These are phyloP conservation scores for Eueides isabella DNA, from an alignment of 1,140 invertebrate genomes.

Conservation along the genomic window DNA sequence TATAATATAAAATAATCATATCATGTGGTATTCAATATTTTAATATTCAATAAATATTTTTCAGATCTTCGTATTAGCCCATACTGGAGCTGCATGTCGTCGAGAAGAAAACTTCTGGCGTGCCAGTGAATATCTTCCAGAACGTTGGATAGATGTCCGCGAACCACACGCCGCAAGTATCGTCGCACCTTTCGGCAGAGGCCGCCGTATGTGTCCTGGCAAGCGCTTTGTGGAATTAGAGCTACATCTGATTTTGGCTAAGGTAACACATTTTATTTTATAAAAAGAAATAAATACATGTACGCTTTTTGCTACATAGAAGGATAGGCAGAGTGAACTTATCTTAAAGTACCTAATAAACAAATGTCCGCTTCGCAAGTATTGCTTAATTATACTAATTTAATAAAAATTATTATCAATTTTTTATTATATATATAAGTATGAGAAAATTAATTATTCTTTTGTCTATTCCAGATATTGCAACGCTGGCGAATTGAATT, in stretches of 20 bases:
- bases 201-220: conserved; percentile 91
- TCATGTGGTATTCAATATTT: neutral
- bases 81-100: conserved; percentile 91
- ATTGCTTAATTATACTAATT: too few species aligned
- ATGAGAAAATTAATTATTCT: too few species aligned
- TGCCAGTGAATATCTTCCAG: conserved; percentile 89
- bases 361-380: too few species aligned
- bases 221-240: conserved; percentile 91
- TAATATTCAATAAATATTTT: conserved; percentile 38
- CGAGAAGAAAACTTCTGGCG: conserved; percentile 90
- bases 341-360: too few species aligned
- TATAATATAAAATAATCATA: neutral
- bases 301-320: too few species aligned
- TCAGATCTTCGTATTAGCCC: conserved; percentile 92
- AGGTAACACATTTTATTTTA: conserved; percentile 76
- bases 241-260: conserved; percentile 88
- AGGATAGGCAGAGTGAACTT: too few species aligned
- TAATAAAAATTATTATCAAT: too few species aligned
- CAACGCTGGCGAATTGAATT: conserved; percentile 87
- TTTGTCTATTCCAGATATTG: conserved; percentile 82
- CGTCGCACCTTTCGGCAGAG: conserved; percentile 94
- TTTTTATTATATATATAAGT: too few species aligned
- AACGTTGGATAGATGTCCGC: conserved; percentile 88
- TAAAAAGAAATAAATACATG: neutral
- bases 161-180: conserved; percentile 83